Base-by-base conservation (phyloP, 2,888 invertebrate genomes). In the Drosophila borborema region DNA sequence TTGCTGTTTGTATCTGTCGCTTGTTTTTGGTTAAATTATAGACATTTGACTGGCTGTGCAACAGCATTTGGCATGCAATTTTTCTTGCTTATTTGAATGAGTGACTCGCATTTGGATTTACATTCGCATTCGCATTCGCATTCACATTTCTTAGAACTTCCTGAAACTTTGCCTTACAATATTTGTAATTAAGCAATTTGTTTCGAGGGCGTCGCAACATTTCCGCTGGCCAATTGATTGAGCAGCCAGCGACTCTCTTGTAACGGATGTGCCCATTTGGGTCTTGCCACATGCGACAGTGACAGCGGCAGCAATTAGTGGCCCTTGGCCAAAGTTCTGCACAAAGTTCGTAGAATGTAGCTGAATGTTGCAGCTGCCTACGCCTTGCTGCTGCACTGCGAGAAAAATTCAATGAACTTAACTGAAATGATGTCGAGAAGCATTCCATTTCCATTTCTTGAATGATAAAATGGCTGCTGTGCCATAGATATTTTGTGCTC, bases 141-240 rank as follows among this genome's bases (percentile, higher is more conserved):
- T 64, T 62, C 64, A 60, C 68, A 74, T 55, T 56, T 84, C 80
- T 67, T 71, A 78, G 82, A 79, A 79, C 79, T 80, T 80, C 73
- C 74, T 65, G 69, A 73, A 74, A 69, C 16, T 31, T 31, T 62
- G 73, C 67, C 66, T 72, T 73, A 62, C 75, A 80, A 76, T 74
- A 80, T 80, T 86, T 81, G 84, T 82, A 86, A 86, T 86, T 88
- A 88, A 82, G 86, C 82, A 87, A 87, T 87, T 85, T 87, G 86
- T 77, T 72, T 77, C 74, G 53, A 55, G 64, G 68, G 71, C 71
- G 63, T 64, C 77, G 74, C 74, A 82, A 85, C 87, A 85, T 82
- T 85, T 85, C 85, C 87, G 87, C 75, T 73, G 46, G 64, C 67
- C 82, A 77, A 82, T 82, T 86, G 87, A 84, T 84, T 80, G 82